Evolutionary conservation across 2,888 invertebrate species (phyloP).

Genomic region (Tenthredo notha): DNA sequence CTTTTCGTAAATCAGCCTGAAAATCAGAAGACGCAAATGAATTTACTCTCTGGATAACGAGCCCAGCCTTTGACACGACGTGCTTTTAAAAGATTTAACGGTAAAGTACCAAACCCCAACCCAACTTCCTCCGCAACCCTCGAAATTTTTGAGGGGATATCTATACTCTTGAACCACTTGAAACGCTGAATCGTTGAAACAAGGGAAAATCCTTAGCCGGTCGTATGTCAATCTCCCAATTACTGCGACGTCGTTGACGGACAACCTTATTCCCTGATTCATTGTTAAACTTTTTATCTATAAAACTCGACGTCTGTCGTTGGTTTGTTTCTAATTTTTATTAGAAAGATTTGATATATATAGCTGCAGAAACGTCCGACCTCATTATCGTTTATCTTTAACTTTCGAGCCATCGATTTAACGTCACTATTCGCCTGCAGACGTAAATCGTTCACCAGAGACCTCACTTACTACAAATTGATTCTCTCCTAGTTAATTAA

Average conservation of each 20-base stretch:
- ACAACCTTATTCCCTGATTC: not conserved
- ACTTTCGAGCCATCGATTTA: slow-evolving; percentile 2
- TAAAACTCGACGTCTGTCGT: not conserved
- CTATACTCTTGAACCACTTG: not conserved
- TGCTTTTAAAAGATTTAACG: not conserved
- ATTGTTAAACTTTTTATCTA: not conserved
- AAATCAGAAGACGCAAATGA: slow-evolving; percentile 10
- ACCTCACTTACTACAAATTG: slow-evolving; percentile 31
- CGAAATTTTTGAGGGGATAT: not conserved
- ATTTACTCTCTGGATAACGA: not conserved
- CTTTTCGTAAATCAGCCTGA: not conserved
- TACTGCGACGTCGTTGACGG: not conserved
- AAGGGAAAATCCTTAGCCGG: slow-evolving; percentile 20
- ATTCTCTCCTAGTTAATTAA: slow-evolving; percentile 24
- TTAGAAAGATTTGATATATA: not conserved
- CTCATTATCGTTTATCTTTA: not conserved
- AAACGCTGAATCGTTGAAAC: slow-evolving; percentile 27
- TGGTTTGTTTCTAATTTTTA: not conserved
- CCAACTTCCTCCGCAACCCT: not conserved
- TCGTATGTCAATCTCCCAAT: slow-evolving; percentile 27
- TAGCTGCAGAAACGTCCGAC: not conserved
- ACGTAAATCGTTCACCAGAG: slow-evolving; percentile 19
- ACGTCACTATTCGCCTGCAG: slow-evolving; percentile 4
- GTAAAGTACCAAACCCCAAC: slow-evolving; percentile 10
- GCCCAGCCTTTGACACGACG: not conserved